phyloP scores from a whole-genome alignment of 2,113 vertebrate genomes.

The Sphaerodactylus townsendi region DNA sequence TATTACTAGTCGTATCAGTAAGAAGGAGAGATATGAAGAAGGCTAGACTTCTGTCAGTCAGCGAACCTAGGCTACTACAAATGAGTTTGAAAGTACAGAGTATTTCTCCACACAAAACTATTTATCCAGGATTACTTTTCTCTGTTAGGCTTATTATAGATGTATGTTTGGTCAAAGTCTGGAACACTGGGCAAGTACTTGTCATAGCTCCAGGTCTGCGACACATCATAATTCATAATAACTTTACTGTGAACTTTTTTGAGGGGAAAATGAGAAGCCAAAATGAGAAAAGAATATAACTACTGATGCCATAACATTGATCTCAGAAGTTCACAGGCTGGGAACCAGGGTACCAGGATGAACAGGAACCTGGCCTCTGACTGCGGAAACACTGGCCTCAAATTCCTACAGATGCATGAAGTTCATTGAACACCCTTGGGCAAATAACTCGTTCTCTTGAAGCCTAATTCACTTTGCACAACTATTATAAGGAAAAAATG shows the following conservation, averaged over 20 bases:
- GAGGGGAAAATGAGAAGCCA: too few species aligned
- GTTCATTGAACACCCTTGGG: too few species aligned
- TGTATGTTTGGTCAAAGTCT: rapidly evolving
- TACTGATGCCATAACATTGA: too few species aligned
- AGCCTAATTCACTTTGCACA: too few species aligned
- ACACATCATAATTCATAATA: neutral
- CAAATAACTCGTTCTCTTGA: too few species aligned
- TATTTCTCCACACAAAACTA: neutral
- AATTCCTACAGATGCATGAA: too few species aligned
- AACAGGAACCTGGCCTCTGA: too few species aligned
- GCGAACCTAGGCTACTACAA: neutral
- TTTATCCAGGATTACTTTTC: constrained; percentile 4
- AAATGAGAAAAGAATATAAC: too few species aligned
- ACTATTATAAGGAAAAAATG: too few species aligned
- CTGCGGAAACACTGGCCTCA: too few species aligned
- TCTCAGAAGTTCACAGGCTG: too few species aligned
- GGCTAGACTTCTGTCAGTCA: neutral
- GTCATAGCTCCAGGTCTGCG: neutral
- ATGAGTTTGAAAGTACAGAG: neutral
- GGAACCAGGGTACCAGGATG: too few species aligned
- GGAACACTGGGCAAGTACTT: neutral
- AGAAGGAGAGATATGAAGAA: neutral
- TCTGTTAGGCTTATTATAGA: neutral
- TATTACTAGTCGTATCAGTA: neutral
- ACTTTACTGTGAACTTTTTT: neutral